A percentile compares a stretch with the other conserved stretches of the same genome.
Evolutionary conservation across 1,140 invertebrate species (phyloP).

Genomic region (Eufriesea mexicana): DNA sequence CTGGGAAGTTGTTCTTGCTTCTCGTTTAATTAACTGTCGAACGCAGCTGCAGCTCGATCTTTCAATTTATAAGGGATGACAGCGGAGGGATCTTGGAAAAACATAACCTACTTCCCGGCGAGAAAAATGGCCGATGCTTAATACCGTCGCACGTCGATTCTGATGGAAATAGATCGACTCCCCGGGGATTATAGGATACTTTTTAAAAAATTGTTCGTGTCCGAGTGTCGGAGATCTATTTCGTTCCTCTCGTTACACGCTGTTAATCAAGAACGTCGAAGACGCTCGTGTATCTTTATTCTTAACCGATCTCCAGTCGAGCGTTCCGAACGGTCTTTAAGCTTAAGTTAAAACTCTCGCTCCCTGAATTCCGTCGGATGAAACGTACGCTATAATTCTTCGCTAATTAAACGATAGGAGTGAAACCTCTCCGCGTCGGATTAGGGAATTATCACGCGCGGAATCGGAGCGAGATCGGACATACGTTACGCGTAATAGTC

Average conservation of each 20-base stretch:
- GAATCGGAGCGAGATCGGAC: neutral
- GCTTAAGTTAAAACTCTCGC: too few species aligned
- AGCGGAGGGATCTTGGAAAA: constrained; percentile 16
- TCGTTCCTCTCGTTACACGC: too few species aligned
- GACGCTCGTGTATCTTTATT: neutral
- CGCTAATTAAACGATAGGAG: neutral
- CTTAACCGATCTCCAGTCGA: neutral
- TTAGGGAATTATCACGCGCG: neutral
- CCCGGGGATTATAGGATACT: neutral
- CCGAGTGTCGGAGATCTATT: neutral
- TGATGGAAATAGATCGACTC: constrained; percentile 11
- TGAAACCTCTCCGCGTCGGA: neutral
- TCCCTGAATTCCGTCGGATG: too few species aligned
- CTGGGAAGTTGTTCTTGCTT: constrained; percentile 43
- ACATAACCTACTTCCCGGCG: constrained; percentile 32
- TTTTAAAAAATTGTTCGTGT: neutral
- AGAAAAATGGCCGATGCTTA: constrained; percentile 27
- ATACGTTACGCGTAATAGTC: neutral
- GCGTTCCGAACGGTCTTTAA: too few species aligned
- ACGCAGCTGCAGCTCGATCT: constrained; percentile 55
- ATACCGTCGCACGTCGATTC: constrained; percentile 35
- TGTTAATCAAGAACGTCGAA: neutral
- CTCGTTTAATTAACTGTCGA: constrained; percentile 66
- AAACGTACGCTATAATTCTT: too few species aligned
- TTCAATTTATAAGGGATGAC: constrained; percentile 55